phyloP scores from a whole-genome alignment of 1,140 invertebrate genomes.

The Orchestia grillus region DNA sequence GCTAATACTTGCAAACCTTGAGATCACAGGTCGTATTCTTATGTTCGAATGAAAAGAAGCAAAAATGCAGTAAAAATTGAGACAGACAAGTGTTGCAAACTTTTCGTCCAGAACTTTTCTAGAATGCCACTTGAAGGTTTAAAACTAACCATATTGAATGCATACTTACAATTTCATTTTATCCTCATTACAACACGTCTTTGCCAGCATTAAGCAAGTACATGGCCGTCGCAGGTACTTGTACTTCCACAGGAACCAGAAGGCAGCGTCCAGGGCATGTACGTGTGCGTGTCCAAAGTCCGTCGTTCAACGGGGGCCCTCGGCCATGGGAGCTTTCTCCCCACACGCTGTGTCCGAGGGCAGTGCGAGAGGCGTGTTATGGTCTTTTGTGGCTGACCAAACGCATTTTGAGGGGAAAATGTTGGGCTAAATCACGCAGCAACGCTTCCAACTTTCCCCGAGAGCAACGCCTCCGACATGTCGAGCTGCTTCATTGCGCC shows the following conservation, averaged over 20 bases:
- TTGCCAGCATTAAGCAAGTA: too few relatives aligned
- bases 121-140: neutral
- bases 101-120: neutral
- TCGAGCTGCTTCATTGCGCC: neutral
- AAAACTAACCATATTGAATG: neutral
- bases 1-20: too few relatives aligned
- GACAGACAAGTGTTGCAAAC: neutral
- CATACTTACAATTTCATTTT: neutral
- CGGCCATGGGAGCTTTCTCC: slow-evolving; percentile 43
- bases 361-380: slow-evolving; percentile 43
- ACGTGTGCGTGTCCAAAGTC: neutral
- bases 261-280: too few relatives aligned
- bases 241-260: neutral
- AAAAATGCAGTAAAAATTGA: too few relatives aligned
- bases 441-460: neutral
- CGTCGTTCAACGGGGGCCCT: neutral
- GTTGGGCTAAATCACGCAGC: slow-evolving; percentile 49
- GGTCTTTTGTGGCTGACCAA: slow-evolving; percentile 31
- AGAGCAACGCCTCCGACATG: neutral
- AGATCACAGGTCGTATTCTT: too few relatives aligned
- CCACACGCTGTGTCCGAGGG: slow-evolving; percentile 21
- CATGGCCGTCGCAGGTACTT: too few relatives aligned
- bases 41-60: too few relatives aligned
- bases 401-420: slow-evolving; percentile 37
- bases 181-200: too few relatives aligned